Percentiles rank a stretch among this genome's conserved stretches.
phyloP scores from a whole-genome alignment of 2,113 vertebrate species.

The Thryonomys swinderianus region DNA sequence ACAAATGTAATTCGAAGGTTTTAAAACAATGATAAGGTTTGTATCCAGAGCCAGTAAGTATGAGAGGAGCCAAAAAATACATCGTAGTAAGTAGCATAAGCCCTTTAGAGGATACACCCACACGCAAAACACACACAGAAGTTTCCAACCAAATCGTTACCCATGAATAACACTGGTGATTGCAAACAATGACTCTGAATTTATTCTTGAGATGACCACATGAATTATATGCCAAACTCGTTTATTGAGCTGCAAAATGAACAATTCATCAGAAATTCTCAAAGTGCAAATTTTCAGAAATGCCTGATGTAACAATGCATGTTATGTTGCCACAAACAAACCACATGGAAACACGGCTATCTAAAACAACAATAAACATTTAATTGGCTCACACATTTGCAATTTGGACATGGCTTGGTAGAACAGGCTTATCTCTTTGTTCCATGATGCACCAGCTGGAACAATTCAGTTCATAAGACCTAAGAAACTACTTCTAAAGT shows the following conservation, averaged over 20 bases:
- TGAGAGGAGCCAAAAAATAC: slow-evolving; percentile 56
- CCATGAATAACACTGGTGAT: slow-evolving; percentile 3
- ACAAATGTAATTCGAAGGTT: slow-evolving; percentile 30
- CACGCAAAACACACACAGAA: slow-evolving; percentile 21
- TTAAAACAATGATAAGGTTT: slow-evolving; percentile 52
- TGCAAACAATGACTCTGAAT: slow-evolving; percentile 40
- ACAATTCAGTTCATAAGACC: not conserved
- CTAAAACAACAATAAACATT: not conserved
- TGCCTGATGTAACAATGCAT: not conserved
- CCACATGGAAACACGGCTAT: not conserved
- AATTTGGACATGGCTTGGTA: not conserved
- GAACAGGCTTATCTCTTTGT: not conserved
- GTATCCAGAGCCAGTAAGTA: slow-evolving; percentile 29
- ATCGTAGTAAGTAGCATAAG: slow-evolving; percentile 44
- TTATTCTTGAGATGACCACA: not conserved
- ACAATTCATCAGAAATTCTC: slow-evolving; percentile 5
- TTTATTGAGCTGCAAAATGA: not conserved
- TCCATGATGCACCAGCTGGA: not conserved
- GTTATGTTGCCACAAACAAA: not conserved
- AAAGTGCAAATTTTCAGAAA: not conserved
- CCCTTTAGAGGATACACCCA: slow-evolving; percentile 53
- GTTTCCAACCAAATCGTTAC: slow-evolving; percentile 61
- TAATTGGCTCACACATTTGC: not conserved
- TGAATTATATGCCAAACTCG: not conserved
- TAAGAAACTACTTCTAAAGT: not conserved